phyloP scores from a whole-genome alignment of 2,888 invertebrate genomes.

The Cephus rjabovi region DNA sequence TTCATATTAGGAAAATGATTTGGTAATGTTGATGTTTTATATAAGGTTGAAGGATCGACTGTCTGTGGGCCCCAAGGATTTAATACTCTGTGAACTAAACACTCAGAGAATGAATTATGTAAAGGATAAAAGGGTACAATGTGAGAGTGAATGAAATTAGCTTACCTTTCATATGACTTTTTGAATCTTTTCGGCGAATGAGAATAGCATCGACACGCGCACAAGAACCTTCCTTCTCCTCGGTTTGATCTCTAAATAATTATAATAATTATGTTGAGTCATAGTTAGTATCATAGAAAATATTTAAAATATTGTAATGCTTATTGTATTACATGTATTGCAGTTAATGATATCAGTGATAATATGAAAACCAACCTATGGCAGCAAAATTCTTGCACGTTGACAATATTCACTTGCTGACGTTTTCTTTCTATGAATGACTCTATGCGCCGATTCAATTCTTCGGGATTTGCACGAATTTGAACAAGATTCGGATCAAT shows the following conservation, averaged over 20 bases:
- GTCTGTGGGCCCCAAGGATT: slow-evolving; percentile 80
- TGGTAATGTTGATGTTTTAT: slow-evolving; percentile 21
- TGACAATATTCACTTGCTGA: slow-evolving; percentile 78
- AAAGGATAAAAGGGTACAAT: not conserved
- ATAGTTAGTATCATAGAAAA: not conserved
- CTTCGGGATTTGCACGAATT: slow-evolving; percentile 76
- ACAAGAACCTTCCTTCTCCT: slow-evolving; percentile 73
- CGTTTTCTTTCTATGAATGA: slow-evolving; percentile 83
- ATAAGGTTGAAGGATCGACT: slow-evolving; percentile 38
- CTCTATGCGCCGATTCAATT: slow-evolving; percentile 77
- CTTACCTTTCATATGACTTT: slow-evolving; percentile 83
- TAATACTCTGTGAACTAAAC: slow-evolving; percentile 76
- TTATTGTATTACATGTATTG: slow-evolving; percentile 4
- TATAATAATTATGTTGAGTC: slow-evolving; percentile 2
- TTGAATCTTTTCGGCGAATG: slow-evolving; percentile 78
- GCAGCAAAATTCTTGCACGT: slow-evolving; percentile 80
- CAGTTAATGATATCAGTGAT: slow-evolving; percentile 10
- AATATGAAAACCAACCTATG: slow-evolving; percentile 46
- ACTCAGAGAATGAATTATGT: slow-evolving; percentile 16
- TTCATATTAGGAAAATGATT: slow-evolving; percentile 2
- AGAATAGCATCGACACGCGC: slow-evolving; percentile 82
- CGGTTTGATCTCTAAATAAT: slow-evolving; percentile 48
- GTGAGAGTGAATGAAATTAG: slow-evolving; percentile 7
- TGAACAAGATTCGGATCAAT: slow-evolving; percentile 73
- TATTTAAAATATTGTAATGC: slow-evolving; percentile 10